phyloP scores from a whole-genome alignment of 1,140 invertebrate genomes.

The Philotrypesis tridentata region DNA sequence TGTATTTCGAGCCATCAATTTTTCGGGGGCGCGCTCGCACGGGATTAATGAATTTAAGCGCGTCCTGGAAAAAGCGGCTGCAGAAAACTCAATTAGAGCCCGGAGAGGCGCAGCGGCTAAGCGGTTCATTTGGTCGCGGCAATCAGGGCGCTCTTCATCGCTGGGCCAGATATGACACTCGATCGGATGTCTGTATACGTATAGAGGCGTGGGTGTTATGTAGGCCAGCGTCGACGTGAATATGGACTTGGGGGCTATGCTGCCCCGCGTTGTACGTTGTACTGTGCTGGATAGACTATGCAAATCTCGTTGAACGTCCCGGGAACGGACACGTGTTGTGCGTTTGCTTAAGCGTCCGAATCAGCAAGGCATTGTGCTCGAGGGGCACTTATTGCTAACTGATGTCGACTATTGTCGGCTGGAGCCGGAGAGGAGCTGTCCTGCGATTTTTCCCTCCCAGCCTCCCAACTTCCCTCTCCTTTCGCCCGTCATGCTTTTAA shows the following conservation, averaged over 20 bases:
- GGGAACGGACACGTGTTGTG: background rate
- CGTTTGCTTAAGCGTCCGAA: constrained; percentile 2
- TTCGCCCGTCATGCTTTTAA: no score
- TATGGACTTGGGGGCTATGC: background rate
- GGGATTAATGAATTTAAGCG: background rate
- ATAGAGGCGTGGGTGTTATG: background rate
- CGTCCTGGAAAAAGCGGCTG: background rate
- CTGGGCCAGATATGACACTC: background rate
- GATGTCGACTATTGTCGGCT: background rate
- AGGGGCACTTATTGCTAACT: background rate
- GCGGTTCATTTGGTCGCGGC: constrained; percentile 8
- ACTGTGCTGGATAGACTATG: background rate
- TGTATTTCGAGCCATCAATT: background rate
- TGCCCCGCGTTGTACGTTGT: no score
- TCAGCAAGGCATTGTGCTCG: constrained; percentile 20
- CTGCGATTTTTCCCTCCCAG: no score
- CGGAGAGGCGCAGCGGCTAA: background rate
- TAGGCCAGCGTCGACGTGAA: background rate
- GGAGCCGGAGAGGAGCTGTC: background rate
- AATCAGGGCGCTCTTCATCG: constrained; percentile 24
- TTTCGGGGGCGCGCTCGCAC: background rate
- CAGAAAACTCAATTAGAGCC: constrained; percentile 21
- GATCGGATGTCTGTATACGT: background rate
- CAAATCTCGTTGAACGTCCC: constrained; percentile 12
- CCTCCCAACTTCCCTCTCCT: no score